These are phyloP conservation scores for Drosophila baimaii DNA, from an alignment of 1,140 invertebrate genomes.

Conservation along the genomic window DNA sequence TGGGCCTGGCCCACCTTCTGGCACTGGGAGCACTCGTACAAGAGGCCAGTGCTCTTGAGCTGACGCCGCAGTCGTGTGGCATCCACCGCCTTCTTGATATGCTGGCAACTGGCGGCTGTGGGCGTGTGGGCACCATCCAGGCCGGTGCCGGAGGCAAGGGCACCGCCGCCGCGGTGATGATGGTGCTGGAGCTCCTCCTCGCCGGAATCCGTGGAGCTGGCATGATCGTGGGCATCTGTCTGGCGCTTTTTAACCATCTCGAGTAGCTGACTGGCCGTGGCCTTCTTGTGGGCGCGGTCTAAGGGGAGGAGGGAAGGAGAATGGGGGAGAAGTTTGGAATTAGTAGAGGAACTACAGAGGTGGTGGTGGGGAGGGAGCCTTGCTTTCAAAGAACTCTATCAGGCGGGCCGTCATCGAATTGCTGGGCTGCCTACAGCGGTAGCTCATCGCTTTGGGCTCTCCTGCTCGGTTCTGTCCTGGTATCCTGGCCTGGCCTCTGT, in stretches of 20 bases:
- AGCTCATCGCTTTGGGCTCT: too few relatives aligned
- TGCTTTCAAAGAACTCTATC: conserved; percentile 38
- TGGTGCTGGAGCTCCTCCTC: conserved; percentile 85
- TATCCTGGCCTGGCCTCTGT: background rate
- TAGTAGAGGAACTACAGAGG: background rate
- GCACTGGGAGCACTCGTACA: conserved; percentile 87
- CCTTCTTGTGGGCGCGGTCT: conserved; percentile 31
- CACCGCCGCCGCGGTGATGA: background rate
- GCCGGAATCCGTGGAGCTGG: conserved; percentile 87
- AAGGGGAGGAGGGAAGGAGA: background rate
- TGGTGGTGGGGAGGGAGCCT: background rate
- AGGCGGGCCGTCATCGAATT: conserved; percentile 15
- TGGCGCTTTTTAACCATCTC: conserved; percentile 87
- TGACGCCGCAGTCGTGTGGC: conserved; percentile 87
- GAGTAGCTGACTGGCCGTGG: conserved; percentile 18
- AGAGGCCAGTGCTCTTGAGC: conserved; percentile 86
- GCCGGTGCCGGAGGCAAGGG: conserved; percentile 23
- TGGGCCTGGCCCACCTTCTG: conserved; percentile 73
- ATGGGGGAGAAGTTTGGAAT: background rate
- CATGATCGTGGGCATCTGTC: conserved; percentile 86
- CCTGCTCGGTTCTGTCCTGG: too few relatives aligned
- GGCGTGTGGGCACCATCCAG: conserved; percentile 44
- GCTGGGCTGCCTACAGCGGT: background rate
- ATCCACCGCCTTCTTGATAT: conserved; percentile 89
- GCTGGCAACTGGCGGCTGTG: conserved; percentile 86